Evolutionary conservation across 2,888 invertebrate species (phyloP), one percentile per base, ranked within the genome.

Genomic region (Liposcelis brunnea): DNA sequence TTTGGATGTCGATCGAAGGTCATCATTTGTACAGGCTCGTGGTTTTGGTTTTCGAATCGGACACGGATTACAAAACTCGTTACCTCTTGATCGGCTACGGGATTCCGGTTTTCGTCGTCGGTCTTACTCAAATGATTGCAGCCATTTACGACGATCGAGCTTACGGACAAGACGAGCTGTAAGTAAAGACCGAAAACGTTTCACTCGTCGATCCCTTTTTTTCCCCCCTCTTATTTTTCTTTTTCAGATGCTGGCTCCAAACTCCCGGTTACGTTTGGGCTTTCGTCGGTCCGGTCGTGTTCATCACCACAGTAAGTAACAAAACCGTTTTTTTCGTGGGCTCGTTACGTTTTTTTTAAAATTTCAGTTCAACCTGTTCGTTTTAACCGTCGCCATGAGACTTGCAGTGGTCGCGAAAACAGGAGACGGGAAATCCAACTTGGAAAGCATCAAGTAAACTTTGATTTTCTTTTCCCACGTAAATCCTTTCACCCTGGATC

Each of bases 1-100:
- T 60, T 42, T 70, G 69, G 69, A 70, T 69, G 69, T 59, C 64
- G 45, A 55, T 67, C 38, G 68, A 70, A 53, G 69, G 69, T 2
- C 58, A 66, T 15, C 67, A 68, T 52, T 59, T 70, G 15, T 68
- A 68, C 51, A 58, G 63, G 45, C 64, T 68, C 61, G 57, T 69
- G 8, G 60, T 67, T 35, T 56, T 59, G 49, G 68, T 68, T 12
- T 69, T 69, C 52, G 64, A 67, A 47, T 59, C 63, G 1, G 63
- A 59, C 45, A 58, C 54, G 19, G 62, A 63, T 4, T 52, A 60
- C 34, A 54, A 59, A 38, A 52, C 56, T 36, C 60, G 60, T 50
- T 67, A 65, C 53, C 63, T 63, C 49, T 40, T 61, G 2, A 56
- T 64, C 49, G 66, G 64, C 16, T 68, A 68, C 54, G 67, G 67